Conservation (phyloP, 1,140 invertebrate species). For the Tetragnatha versicolor region DNA sequence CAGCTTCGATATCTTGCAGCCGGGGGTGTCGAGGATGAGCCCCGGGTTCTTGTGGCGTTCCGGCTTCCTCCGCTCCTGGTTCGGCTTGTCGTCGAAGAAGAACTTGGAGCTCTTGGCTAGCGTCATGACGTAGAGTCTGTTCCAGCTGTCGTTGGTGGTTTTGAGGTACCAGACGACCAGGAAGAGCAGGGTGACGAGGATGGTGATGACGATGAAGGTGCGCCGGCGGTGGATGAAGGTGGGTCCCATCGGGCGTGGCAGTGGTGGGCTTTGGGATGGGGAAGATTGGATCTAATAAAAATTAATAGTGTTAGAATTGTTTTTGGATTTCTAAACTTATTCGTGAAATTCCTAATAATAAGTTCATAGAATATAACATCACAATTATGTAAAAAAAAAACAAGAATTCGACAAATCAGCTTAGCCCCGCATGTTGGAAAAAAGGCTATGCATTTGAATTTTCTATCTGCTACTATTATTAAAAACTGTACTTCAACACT, state of each 20-base stretch:
- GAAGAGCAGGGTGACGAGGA: background rate
- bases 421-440: too few relatives aligned
- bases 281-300: too few relatives aligned
- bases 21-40: slow-evolving; percentile 72
- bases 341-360: too few relatives aligned
- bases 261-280: background rate
- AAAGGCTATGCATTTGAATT: too few relatives aligned
- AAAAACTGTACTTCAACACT: too few relatives aligned
- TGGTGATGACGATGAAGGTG: background rate
- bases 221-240: background rate
- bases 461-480: too few relatives aligned
- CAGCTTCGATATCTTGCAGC: slow-evolving; percentile 81
- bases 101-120: slow-evolving; percentile 7
- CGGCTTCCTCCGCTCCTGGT: background rate
- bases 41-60: slow-evolving; percentile 15
- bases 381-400: too few relatives aligned
- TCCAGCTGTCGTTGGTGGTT: background rate
- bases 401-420: too few relatives aligned
- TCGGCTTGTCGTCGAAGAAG: background rate
- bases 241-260: background rate
- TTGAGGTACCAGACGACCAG: background rate
- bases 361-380: too few relatives aligned
- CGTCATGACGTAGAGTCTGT: slow-evolving; percentile 14
- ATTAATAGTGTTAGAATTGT: too few relatives aligned
- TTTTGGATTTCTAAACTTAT: too few relatives aligned